These are phyloP conservation scores for Corythornis cristatus DNA, from an alignment of 2,113 vertebrate genomes.

Conservation along the genomic window DNA sequence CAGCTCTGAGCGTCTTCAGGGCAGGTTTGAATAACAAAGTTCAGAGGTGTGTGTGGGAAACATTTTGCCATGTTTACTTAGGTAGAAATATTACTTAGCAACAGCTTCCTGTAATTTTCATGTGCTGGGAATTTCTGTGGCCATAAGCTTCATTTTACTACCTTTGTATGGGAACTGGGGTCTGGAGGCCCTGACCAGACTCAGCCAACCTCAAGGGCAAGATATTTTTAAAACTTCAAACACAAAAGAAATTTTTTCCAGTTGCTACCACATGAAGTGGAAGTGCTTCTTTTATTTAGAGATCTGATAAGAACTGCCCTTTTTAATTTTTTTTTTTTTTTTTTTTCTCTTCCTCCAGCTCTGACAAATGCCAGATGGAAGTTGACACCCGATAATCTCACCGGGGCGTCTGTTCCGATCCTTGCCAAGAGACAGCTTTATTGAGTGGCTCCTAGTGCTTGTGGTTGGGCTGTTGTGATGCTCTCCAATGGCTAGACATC, in stretches of 20 bases:
- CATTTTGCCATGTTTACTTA: slow-evolving; percentile 60
- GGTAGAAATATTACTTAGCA: slow-evolving; percentile 71
- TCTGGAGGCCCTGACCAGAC: neutral
- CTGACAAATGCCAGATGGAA: slow-evolving; percentile 64
- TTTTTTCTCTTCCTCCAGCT: neutral
- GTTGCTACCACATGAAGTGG: slow-evolving; percentile 24
- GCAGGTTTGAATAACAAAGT: slow-evolving; percentile 40
- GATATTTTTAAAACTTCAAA: slow-evolving; percentile 62
- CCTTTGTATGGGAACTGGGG: slow-evolving; percentile 50
- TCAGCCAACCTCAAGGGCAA: slow-evolving; percentile 27
- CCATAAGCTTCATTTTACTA: slow-evolving; percentile 26
- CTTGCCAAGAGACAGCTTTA: neutral
- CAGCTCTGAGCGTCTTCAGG: neutral
- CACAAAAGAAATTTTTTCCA: slow-evolving; percentile 60
- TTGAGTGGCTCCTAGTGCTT: neutral
- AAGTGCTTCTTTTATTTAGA: slow-evolving; percentile 27
- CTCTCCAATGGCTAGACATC: neutral
- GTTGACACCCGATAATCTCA: slow-evolving; percentile 28
- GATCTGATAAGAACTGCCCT: slow-evolving; percentile 48
- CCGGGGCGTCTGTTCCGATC: slow-evolving; percentile 10
- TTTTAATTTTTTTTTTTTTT: neutral
- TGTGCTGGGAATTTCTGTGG: slow-evolving; percentile 68
- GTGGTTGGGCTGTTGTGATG: neutral
- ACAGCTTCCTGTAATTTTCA: slow-evolving; percentile 68
- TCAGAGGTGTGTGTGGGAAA: slow-evolving; percentile 69